Percentiles rank a stretch among this genome's conserved stretches.
Evolutionary conservation across 2,888 invertebrate species (phyloP).

Genomic region (Mimas tiliae): DNA sequence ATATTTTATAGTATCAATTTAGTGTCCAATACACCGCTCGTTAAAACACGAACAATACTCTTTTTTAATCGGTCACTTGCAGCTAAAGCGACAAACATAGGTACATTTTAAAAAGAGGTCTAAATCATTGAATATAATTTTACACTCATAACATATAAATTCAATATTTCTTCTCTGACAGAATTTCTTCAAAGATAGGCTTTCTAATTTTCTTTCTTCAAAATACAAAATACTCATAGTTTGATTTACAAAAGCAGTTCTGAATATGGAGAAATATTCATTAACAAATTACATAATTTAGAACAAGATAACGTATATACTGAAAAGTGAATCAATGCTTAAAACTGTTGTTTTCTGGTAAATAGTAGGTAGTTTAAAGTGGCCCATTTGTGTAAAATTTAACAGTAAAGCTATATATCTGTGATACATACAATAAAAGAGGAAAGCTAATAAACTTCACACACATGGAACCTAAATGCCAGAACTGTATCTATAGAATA

Average conservation of each 20-base stretch:
- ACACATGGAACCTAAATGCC: neutral
- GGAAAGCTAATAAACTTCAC: neutral
- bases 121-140: neutral
- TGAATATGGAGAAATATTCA: no score
- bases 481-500: neutral
- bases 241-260: no score
- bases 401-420: neutral
- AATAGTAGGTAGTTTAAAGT: no score
- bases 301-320: neutral
- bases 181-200: no score
- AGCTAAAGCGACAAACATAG: constrained; percentile 8
- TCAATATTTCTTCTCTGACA: no score
- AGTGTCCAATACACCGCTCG: constrained; percentile 36
- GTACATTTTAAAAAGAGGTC: neutral
- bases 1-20: neutral
- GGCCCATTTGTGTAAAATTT: neutral
- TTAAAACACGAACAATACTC: constrained; percentile 50
- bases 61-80: constrained; percentile 26
- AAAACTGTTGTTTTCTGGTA: neutral
- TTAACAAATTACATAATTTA: neutral
- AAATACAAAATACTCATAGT: no score
- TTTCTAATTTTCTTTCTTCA: no score
- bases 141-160: neutral
- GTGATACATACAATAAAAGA: neutral
- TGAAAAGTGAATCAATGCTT: neutral